Percentiles rank a stretch among this genome's conserved stretches.
phyloP scores from a whole-genome alignment of 1,140 invertebrate genomes.

The Eufriesea mexicana region DNA sequence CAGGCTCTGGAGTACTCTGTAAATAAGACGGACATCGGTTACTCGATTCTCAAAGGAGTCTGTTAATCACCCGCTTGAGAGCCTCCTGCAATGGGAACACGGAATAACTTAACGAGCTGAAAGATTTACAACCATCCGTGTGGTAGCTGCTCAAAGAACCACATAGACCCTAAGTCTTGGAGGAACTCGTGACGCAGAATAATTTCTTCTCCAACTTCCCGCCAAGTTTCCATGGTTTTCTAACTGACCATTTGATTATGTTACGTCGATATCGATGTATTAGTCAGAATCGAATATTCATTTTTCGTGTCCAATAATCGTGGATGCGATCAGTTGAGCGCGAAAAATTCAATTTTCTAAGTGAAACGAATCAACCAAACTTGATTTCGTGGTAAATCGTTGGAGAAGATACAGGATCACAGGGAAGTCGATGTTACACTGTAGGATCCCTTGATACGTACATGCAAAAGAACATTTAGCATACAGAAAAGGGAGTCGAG shows the following conservation, averaged over 20 bases:
- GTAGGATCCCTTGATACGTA: too few relatives aligned
- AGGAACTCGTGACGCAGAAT: not conserved
- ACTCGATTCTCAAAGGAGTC: constrained; percentile 30
- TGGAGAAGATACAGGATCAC: too few relatives aligned
- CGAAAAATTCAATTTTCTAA: too few relatives aligned
- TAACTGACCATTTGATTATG: not conserved
- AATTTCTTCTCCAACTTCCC: not conserved
- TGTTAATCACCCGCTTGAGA: constrained; percentile 30
- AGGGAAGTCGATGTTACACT: too few relatives aligned
- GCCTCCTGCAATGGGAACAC: not conserved
- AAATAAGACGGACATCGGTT: constrained; percentile 36
- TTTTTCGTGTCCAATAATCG: too few relatives aligned
- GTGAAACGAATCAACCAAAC: too few relatives aligned
- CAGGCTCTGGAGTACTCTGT: not conserved
- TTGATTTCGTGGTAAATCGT: too few relatives aligned
- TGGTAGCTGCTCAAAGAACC: constrained; percentile 16
- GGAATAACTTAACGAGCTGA: constrained; percentile 42
- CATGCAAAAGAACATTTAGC: too few relatives aligned
- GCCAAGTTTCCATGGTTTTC: not conserved
- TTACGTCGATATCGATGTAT: not conserved
- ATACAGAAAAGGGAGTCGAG: too few relatives aligned
- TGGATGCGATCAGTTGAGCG: too few relatives aligned
- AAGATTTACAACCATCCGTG: not conserved
- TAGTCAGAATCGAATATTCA: too few relatives aligned
- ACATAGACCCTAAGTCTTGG: not conserved